These are phyloP conservation scores for Pogonus chalceus DNA, from an alignment of 1,140 invertebrate genomes.

Conservation along the genomic window DNA sequence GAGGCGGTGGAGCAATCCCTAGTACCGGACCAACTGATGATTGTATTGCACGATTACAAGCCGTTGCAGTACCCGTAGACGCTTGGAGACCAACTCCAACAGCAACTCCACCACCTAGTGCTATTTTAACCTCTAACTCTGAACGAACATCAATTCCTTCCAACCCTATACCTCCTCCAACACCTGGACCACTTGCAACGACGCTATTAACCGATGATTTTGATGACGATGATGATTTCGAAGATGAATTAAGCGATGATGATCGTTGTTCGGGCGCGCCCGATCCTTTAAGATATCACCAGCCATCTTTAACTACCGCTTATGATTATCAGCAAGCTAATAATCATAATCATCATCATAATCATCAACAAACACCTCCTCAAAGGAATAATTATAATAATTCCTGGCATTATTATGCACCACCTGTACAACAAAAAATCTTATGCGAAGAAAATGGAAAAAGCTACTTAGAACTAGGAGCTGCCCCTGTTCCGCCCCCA, in stretches of 20 bases:
- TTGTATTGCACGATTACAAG: conserved; percentile 41
- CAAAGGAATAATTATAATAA: conserved; percentile 35
- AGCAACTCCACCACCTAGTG: background rate
- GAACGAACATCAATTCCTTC: background rate
- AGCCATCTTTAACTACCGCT: conserved; percentile 17
- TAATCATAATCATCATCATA: conserved; percentile 28
- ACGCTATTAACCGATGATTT: conserved; percentile 34
- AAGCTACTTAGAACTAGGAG: conserved; percentile 76
- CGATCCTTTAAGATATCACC: conserved; percentile 27
- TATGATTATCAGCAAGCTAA: conserved; percentile 24
- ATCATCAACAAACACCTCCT: conserved; percentile 16
- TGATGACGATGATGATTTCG: conserved; percentile 44
- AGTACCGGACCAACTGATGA: conserved; percentile 30
- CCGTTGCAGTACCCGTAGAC: conserved; percentile 41
- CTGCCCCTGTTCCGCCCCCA: conserved; percentile 37
- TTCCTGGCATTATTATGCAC: conserved; percentile 34
- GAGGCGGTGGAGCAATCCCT: conserved; percentile 23
- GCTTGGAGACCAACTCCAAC: conserved; percentile 31
- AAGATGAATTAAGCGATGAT: conserved; percentile 40
- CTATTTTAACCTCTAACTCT: background rate
- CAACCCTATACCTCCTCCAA: conserved; percentile 16
- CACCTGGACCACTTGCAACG: conserved; percentile 36
- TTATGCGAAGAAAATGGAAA: conserved; percentile 82
- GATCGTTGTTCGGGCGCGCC: conserved; percentile 27
- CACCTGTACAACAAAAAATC: conserved; percentile 63